Evolutionary conservation across 2,888 invertebrate genomes (phyloP).

Genomic region (Patella ulyssiponensis): DNA sequence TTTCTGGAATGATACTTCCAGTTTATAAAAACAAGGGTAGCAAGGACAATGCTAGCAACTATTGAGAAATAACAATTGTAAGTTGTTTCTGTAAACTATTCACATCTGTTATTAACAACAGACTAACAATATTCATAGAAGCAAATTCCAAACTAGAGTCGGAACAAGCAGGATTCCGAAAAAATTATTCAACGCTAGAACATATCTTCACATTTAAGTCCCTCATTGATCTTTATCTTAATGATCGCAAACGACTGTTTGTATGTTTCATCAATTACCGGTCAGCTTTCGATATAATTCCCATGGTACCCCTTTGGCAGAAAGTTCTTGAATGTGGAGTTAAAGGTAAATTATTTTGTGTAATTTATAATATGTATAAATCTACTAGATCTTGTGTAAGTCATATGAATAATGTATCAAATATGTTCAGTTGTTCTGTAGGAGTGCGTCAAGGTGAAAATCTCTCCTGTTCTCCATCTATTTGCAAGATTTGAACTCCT

Average conservation of each 20-base stretch:
- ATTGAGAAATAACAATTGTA: conserved; percentile 21
- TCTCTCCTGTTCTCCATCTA: too few species aligned
- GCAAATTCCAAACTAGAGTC: conserved; percentile 1
- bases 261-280: background rate
- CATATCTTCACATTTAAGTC: conserved; percentile 15
- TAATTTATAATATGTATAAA: conserved; percentile 14
- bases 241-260: background rate
- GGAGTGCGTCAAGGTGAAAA: conserved; percentile 6
- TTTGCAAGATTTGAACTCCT: too few species aligned
- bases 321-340: too few species aligned
- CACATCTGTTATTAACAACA: conserved; percentile 19
- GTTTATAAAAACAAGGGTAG: conserved; percentile 25
- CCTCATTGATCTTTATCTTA: background rate
- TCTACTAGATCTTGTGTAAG: conserved; percentile 1
- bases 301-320: background rate
- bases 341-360: too few species aligned
- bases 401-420: background rate
- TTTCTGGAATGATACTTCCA: conserved; percentile 16
- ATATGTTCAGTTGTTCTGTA: background rate
- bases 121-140: conserved; percentile 5
- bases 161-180: conserved; percentile 19
- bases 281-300: background rate
- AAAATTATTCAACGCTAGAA: conserved; percentile 20
- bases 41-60: conserved; percentile 12
- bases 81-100: conserved; percentile 18